A percentile compares a stretch with the other conserved stretches of the same genome.
These are phyloP conservation scores for Euzetes globulus DNA, from an alignment of 2,888 invertebrate species.

Conservation along the genomic window DNA sequence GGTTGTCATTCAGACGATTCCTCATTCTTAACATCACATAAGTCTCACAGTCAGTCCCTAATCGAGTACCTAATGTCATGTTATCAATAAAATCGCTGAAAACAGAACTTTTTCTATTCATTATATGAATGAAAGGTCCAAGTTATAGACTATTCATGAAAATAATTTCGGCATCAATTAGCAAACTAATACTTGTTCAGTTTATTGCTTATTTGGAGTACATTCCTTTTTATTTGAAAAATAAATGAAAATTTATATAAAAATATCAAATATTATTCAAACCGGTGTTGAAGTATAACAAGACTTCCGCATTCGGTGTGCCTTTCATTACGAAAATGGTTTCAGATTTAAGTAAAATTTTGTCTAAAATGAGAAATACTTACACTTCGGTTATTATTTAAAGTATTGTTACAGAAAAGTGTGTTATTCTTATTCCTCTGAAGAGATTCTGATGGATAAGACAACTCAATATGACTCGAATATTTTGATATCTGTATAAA, in stretches of 20 bases:
- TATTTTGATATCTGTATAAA: slow-evolving; percentile 12
- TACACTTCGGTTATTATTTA: slow-evolving; percentile 4
- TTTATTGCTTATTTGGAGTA: not conserved
- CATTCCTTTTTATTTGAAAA: not conserved
- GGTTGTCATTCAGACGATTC: no score
- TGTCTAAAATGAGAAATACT: not conserved
- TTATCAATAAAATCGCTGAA: no score
- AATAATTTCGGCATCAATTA: no score
- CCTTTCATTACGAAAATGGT: not conserved
- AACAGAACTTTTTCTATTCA: no score
- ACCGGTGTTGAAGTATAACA: slow-evolving; percentile 24
- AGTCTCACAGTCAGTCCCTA: no score
- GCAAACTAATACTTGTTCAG: no score
- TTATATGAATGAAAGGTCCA: no score
- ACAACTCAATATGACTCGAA: not conserved
- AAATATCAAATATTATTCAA: slow-evolving; percentile 1
- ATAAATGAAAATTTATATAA: not conserved
- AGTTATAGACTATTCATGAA: no score
- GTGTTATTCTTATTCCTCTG: not conserved
- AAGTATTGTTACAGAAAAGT: not conserved
- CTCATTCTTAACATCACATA: no score
- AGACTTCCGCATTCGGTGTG: not conserved
- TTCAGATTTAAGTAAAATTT: not conserved
- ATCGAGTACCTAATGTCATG: no score
- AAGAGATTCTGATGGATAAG: not conserved